Evolutionary conservation across 2,888 invertebrate species (phyloP).

Genomic region (Cetonia aurata): DNA sequence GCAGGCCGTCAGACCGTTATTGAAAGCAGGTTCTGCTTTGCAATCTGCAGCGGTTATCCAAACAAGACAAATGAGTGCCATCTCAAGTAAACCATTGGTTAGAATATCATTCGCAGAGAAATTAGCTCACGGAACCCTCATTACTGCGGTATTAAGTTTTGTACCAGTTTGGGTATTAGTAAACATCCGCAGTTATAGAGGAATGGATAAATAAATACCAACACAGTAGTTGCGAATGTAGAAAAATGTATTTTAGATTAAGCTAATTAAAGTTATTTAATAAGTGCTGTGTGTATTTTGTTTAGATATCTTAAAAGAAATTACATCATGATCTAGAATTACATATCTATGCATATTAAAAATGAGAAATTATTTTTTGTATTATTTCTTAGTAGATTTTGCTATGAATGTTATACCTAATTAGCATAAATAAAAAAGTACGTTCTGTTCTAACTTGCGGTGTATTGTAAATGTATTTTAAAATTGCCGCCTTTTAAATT

Average conservation of each 20-base stretch:
- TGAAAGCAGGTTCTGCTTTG: constrained; percentile 24
- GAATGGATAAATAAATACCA: constrained; percentile 48
- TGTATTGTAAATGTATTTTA: too few species aligned
- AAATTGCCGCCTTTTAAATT: too few species aligned
- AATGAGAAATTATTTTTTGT: too few species aligned
- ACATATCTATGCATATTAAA: too few species aligned
- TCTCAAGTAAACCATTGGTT: constrained; percentile 61
- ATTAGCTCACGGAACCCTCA: constrained; percentile 57
- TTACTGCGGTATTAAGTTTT: constrained; percentile 52
- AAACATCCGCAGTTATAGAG: constrained; percentile 62
- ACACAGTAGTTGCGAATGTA: constrained; percentile 33
- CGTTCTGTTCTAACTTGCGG: too few species aligned
- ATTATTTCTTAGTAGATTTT: too few species aligned
- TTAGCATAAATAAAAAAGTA: too few species aligned
- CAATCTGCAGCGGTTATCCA: constrained; percentile 14
- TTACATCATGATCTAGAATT: too few species aligned
- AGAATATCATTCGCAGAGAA: constrained; percentile 60
- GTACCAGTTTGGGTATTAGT: constrained; percentile 62
- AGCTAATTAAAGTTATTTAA: constrained; percentile 33
- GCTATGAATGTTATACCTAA: too few species aligned
- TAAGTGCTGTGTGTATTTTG: neutral
- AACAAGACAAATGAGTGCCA: constrained; percentile 50
- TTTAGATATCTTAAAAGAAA: too few species aligned
- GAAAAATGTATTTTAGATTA: constrained; percentile 30
- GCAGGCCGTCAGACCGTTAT: constrained; percentile 43